Evolutionary conservation across 2,888 invertebrate species (phyloP), one percentile per base, ranked within the genome.

Genomic region (Rhodophaea formosa): DNA sequence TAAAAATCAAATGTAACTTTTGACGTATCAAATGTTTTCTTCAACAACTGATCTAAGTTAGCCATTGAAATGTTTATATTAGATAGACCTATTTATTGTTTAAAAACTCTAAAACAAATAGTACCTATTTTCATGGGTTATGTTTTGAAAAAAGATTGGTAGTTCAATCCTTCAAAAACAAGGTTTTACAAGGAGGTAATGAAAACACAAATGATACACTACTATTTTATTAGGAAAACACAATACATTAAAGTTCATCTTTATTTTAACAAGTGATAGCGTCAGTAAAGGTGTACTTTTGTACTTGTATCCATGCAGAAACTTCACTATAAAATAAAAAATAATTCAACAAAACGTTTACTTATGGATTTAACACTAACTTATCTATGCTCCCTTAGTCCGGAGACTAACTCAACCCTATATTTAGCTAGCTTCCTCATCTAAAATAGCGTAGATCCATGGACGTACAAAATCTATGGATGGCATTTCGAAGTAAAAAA

Each of bases 171-270:
- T 5, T 8, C 49, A 1, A 29, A 1, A 49, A 49, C 14, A 29
- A 30, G 32, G 14, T 3, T 23, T 23, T 23, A 5, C 12, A 12
- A 8, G 3, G 32, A 51, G n/a, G 43, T 74, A 86, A 81, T 82
- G n/a, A 61, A 88, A 86, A 87, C 72, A 30, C 80, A 72, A 71
- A 64, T 75, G 39, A 69, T 84, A 81, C 75, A 77, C 87, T 88
- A 88, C 86, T 68, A 77, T 78, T 88, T 86, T 88, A 89, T 88
- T 88, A 89, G 81, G 85, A 87, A 88, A 88, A 89, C 88, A 87
- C 88, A 86, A 84, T 88, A 84, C 87, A 84, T 84, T 80, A 84
- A 83, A 85, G 65, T 84, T 82, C 72, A 84, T 84, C 70, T 82
- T 80, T 82, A 85, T 82, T 88, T 84, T 87, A 87, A 81, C 76